Evolutionary conservation across 2,888 invertebrate genomes (phyloP).

Genomic region (Perdita meconis): DNA sequence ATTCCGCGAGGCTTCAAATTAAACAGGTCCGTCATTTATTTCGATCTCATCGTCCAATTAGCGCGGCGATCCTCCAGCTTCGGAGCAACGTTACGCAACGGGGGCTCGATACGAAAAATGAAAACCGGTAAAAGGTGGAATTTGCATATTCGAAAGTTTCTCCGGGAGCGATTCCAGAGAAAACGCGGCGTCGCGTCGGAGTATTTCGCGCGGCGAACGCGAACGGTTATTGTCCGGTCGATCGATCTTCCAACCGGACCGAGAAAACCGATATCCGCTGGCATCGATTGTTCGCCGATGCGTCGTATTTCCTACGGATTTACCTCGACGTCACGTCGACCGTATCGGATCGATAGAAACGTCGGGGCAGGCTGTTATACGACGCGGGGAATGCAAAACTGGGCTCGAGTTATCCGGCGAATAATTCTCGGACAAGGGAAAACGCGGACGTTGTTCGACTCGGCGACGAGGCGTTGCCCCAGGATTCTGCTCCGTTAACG

Average conservation of each 20-base stretch:
- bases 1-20: not conserved
- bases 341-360: slow-evolving; percentile 65
- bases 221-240: slow-evolving; percentile 39
- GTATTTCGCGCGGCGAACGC: too few species aligned
- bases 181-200: slow-evolving; percentile 9
- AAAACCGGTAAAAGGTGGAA: slow-evolving; percentile 44
- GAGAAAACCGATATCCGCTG: slow-evolving; percentile 48
- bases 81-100: slow-evolving; percentile 37
- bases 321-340: slow-evolving; percentile 49
- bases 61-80: slow-evolving; percentile 11
- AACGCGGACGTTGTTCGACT: slow-evolving; percentile 42
- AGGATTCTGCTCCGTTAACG: slow-evolving; percentile 14
- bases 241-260: slow-evolving; percentile 36
- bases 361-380: slow-evolving; percentile 34
- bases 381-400: slow-evolving; percentile 39
- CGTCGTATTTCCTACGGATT: slow-evolving; percentile 51
- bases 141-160: slow-evolving; percentile 59
- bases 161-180: slow-evolving; percentile 21
- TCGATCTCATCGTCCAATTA: slow-evolving; percentile 27
- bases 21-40: slow-evolving; percentile 1
- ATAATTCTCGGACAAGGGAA: slow-evolving; percentile 30
- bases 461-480: slow-evolving; percentile 14
- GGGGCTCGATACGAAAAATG: slow-evolving; percentile 34
- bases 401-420: slow-evolving; percentile 36
- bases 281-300: slow-evolving; percentile 54